Percentiles rank a stretch among this genome's conserved stretches.
Conservation (phyloP, 2,113 vertebrate species). For the Ictalurus punctatus region DNA sequence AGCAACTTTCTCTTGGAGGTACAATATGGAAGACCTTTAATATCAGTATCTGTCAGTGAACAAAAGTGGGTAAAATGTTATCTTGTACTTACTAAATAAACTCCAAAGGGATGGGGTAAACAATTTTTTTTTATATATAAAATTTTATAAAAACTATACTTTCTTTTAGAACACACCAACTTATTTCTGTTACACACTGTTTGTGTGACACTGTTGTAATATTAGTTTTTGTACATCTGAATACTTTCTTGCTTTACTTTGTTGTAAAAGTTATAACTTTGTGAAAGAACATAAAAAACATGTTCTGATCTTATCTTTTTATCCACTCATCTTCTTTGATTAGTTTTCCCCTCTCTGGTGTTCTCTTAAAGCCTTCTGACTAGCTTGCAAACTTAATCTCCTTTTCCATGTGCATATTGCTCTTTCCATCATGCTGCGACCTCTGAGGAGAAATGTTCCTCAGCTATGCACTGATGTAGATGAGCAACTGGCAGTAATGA, state of each 20-base stretch:
- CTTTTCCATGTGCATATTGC: not conserved
- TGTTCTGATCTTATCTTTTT: not conserved
- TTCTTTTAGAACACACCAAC: too few species aligned
- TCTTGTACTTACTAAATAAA: too few species aligned
- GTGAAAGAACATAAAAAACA: not conserved
- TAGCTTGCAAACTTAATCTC: not conserved
- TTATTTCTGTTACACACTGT: too few species aligned
- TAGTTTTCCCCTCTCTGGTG: not conserved
- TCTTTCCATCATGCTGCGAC: not conserved
- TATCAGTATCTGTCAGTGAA: too few species aligned
- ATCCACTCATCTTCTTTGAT: not conserved
- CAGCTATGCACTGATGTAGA: not conserved
- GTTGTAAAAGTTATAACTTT: too few species aligned
- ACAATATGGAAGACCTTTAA: too few species aligned
- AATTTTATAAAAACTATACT: too few species aligned
- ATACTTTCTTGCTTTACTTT: not conserved
- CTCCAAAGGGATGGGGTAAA: too few species aligned
- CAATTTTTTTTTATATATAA: too few species aligned
- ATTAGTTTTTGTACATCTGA: not conserved
- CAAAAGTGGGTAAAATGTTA: too few species aligned
- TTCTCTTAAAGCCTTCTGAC: not conserved
- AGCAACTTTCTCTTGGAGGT: too few species aligned
- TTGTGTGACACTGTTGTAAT: too few species aligned
- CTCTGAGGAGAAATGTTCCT: not conserved
- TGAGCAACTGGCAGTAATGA: not conserved